Base-by-base conservation (phyloP, 2,888 invertebrate species). In the Anoncus sp. region DNA sequence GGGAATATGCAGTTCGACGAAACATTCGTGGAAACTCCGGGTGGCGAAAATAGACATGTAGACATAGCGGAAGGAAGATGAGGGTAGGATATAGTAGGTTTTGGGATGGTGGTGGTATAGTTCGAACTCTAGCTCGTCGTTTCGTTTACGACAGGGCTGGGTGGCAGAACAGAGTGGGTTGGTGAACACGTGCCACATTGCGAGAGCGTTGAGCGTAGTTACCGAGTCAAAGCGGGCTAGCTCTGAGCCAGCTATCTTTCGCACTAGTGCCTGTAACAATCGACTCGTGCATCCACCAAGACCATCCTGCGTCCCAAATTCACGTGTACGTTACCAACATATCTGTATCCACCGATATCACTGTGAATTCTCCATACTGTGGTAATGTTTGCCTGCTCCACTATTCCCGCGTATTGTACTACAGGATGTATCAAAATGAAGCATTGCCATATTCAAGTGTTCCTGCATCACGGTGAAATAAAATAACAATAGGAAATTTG, bases 1-100 rank as follows among this genome's bases (percentile, higher is more conserved):
- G 43, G 35, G 57, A 55, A 47, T 66, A 7, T 10, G n/a, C 62
- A 62, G 38, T 76, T 72, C 71, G 45, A 72, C 49, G 57, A 67
- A 77, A 47, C 51, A 59, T 63, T 43, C 31, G 72, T 67, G 38
- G 77, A 59, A 77, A 77, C 55, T 77, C 55, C 57, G 40, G 51
- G 31, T 22, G 31, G 66, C 38, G 40, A 69, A 77, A 72, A 77
- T 67, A 63, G 72, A 63, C 49, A 51, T 67, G 73, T 67, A 55
- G 67, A 62, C 62, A 72, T 40, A 72, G 60, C 35, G 62, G 49
- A 67, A 55, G 63, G 57, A 63, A 53, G 55, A 59, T 40, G 65
- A 76, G 71, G 66, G 40, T 77, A 38, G 69, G 49, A 70, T 55
- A 66, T 57, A 38, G 38, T 38, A 45, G 40, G n/a, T n/a, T n/a